Base-by-base conservation (phyloP, 1,140 invertebrate genomes). In the Drosophila watanabei region DNA sequence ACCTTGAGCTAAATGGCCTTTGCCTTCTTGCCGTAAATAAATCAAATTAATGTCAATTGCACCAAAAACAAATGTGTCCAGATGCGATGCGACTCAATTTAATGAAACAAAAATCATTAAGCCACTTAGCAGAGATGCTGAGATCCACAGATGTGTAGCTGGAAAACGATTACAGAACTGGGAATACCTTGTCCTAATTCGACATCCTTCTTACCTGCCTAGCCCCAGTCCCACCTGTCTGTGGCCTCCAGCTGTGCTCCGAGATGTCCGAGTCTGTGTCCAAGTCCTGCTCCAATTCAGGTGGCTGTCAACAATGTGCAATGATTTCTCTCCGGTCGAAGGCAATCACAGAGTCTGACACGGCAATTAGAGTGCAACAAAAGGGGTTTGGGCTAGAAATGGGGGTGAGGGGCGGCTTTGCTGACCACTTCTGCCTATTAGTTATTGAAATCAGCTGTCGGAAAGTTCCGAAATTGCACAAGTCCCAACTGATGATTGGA, bases 381-480 rank as follows among this genome's bases (percentile, higher is more conserved):
- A 90, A 70, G 70, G 62, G 60, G 24, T 35, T 24, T 30, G 45
- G 43, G 24, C 14, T 16, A 35, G 51, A 35, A 20, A 20, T 37
- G 24, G 41, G n/a, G 35, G 33, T 18, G 33, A 24, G 11, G 32
- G 49, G 18, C 6, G 56, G 54, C 30, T 49, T 39, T 46, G 41
- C n/a, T 49, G 58, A 79, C 60, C 83, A 82, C 83, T 86, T 86
- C 59, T 82, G 79, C 86, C 88, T 89, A 89, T 89, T 89, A 89
- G 86, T 89, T 89, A 91, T 86, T 90, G 86, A 91, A 89, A 86
- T 89, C 86, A 89, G 87, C 86, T 89, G 86, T 90, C 86, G 71
- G 79, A 89, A 89, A 90, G 87, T 89, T 90, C 79, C 71, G 59
- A 89, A 70, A 65, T 66, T 56, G 75, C 85, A 82, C 78, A 84